Base-by-base conservation (phyloP, 1,140 invertebrate genomes). In the Platyscapa corneri region DNA sequence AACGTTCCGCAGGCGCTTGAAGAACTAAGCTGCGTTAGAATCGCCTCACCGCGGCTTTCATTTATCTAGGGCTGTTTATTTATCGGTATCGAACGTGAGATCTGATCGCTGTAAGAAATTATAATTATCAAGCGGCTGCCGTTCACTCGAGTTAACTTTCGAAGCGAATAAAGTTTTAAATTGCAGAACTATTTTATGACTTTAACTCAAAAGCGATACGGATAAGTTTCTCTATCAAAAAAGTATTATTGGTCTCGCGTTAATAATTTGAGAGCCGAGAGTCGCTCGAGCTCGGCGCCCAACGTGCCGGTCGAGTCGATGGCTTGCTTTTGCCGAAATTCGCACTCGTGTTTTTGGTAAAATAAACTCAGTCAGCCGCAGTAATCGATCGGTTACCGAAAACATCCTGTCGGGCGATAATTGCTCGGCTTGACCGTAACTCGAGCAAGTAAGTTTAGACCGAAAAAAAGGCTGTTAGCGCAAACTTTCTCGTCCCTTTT, bases 121-220 rank as follows among this genome's bases (percentile, higher is more conserved):
- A 42, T 39, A 74, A 42, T 74, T 42, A 74, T 42, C 23, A 74
- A 42, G 70, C n/a, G 70, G 70, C 70, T 20, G 39, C n/a, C 39
- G 42, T 74, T 42, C 70, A 42, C 37, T 14, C 23, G 39, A 42
- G 70, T 70, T 70, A 37, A 70, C 67, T 70, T 70, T 39, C 34
- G 20, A 70, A 70, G 67, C 16, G 12, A 70, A 70, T 70, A 70
- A 70, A 70, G 8, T 70, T 70, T 70, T 70, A 34, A 70, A 70
- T 70, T 70, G 67, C 34, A 37, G 32, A 70, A 70, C 67, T 70
- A 34, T 37, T 70, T 70, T 70, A 70, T 32, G 34, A 23, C 67
- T 67, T 67, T 70, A 34, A 16, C 37, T 23, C 37, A 74, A 39
- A 42, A 74, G 39, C 70, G 39, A 74, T 74, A 74, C 37, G 70